A percentile compares a stretch with the other conserved stretches of the same genome.
These are phyloP conservation scores for Aviceda subcristata DNA, from an alignment of 2,113 vertebrate species.

Conservation along the genomic window DNA sequence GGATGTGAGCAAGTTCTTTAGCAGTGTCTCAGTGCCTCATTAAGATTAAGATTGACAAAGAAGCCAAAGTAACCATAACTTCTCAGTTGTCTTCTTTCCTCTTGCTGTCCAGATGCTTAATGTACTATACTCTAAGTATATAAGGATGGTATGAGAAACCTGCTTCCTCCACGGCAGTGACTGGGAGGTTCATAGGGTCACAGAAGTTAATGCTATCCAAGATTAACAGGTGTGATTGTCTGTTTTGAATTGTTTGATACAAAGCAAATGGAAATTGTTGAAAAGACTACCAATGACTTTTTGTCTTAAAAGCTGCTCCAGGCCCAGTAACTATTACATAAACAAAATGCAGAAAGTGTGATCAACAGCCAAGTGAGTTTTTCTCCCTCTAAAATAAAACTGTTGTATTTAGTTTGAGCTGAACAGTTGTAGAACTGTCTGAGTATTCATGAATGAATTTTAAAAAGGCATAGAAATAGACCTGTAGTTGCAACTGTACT, in stretches of 20 bases:
- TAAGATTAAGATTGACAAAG: not conserved
- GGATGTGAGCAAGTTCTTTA: not conserved
- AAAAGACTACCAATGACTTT: not conserved
- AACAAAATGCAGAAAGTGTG: too few relatives aligned
- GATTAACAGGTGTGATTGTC: not conserved
- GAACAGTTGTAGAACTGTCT: not conserved
- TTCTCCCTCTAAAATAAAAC: not conserved
- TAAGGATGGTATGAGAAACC: not conserved
- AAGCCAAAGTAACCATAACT: not conserved
- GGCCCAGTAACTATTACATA: not conserved
- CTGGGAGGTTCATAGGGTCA: not conserved
- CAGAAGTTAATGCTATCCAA: not conserved
- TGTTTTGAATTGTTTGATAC: not conserved
- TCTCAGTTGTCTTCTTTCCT: not conserved
- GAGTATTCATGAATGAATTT: not conserved
- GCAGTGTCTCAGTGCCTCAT: not conserved
- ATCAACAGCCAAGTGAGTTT: not conserved
- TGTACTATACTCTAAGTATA: not conserved
- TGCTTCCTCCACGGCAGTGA: not conserved
- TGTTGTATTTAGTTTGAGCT: not conserved
- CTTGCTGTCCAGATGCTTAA: not conserved
- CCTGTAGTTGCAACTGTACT: not conserved
- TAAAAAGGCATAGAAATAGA: not conserved
- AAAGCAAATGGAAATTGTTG: not conserved
- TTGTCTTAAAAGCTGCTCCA: not conserved